phyloP scores from a whole-genome alignment of 2,113 vertebrate genomes.

The Corydoras maculifer region DNA sequence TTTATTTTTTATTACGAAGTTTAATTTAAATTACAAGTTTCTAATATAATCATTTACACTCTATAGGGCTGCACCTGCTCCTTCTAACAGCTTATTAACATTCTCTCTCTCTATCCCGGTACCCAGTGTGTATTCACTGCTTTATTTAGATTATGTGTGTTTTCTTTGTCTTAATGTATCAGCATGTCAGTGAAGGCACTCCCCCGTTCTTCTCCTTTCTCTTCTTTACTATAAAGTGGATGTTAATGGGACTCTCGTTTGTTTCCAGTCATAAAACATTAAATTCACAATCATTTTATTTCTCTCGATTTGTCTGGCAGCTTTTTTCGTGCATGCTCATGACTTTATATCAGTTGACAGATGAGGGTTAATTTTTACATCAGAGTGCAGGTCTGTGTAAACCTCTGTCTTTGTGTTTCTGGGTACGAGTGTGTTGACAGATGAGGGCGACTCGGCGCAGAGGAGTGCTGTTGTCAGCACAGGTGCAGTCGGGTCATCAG shows the following conservation, averaged over 20 bases:
- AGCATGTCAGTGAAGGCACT: slow-evolving; percentile 10
- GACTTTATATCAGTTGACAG: slow-evolving; percentile 29
- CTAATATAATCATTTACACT: slow-evolving; percentile 37
- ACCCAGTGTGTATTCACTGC: slow-evolving; percentile 27
- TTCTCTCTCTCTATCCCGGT: slow-evolving; percentile 25
- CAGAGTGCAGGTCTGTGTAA: slow-evolving; percentile 11
- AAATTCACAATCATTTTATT: slow-evolving; percentile 14
- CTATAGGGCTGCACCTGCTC: slow-evolving; percentile 23
- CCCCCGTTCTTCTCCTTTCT: slow-evolving; percentile 19
- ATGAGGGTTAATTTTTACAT: slow-evolving; percentile 31
- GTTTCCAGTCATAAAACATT: slow-evolving; percentile 32
- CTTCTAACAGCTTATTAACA: not conserved
- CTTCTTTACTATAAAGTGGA: not conserved
- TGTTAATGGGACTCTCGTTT: slow-evolving; percentile 1
- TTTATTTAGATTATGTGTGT: slow-evolving; percentile 30
- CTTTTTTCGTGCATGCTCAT: slow-evolving; percentile 15
- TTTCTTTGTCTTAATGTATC: slow-evolving; percentile 9
- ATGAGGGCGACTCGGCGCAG: slow-evolving; percentile 41
- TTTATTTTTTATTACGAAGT: slow-evolving; percentile 64
- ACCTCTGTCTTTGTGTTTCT: slow-evolving; percentile 22
- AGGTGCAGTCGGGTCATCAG: slow-evolving; percentile 42
- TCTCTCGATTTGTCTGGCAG: slow-evolving; percentile 27
- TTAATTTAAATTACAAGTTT: slow-evolving; percentile 49
- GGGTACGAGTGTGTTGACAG: slow-evolving; percentile 35
- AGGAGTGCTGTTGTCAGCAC: slow-evolving; percentile 44